Evolutionary conservation across 2,797 vertebrate species (phyloP).

Genomic region (Myripristis jacobus): DNA sequence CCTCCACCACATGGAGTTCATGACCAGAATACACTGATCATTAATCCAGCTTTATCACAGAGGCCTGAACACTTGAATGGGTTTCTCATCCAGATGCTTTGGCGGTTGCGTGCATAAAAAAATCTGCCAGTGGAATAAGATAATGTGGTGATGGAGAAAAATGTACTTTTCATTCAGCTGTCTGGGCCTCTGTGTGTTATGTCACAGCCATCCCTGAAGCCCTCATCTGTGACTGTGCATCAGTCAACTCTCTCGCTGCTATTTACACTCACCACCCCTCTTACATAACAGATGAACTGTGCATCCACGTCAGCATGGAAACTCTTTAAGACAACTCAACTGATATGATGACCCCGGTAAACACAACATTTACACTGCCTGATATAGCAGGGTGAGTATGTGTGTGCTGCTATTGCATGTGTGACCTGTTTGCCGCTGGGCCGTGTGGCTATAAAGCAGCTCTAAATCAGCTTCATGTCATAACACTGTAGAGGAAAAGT

Average conservation of each 20-base stretch:
- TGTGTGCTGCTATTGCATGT: not conserved
- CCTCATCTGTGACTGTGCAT: conserved; percentile 8
- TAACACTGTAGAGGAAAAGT: conserved; percentile 3
- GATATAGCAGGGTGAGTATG: conserved; percentile 16
- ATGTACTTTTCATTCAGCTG: not conserved
- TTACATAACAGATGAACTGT: conserved; percentile 43
- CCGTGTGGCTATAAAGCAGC: not conserved
- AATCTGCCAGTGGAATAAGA: not conserved
- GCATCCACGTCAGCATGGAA: conserved; percentile 33
- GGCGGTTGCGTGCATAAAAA: too few relatives aligned
- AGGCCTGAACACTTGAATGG: not conserved
- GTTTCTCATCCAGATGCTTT: not conserved
- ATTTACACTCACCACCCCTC: conserved; percentile 37
- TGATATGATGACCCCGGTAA: conserved; percentile 6
- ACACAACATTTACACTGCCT: not conserved
- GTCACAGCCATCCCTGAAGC: conserved; percentile 26
- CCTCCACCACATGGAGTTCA: conserved; percentile 5
- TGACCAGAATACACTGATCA: conserved; percentile 4
- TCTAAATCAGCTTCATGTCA: conserved; percentile 12
- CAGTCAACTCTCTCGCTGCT: conserved; percentile 12
- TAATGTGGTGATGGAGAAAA: conserved; percentile 12
- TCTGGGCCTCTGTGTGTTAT: conserved; percentile 21
- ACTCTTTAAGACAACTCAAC: conserved; percentile 11
- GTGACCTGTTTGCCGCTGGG: conserved; percentile 4
- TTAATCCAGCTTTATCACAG: too few relatives aligned